Base-by-base conservation (phyloP, 1,140 invertebrate genomes). In the Batillaria attramentaria region DNA sequence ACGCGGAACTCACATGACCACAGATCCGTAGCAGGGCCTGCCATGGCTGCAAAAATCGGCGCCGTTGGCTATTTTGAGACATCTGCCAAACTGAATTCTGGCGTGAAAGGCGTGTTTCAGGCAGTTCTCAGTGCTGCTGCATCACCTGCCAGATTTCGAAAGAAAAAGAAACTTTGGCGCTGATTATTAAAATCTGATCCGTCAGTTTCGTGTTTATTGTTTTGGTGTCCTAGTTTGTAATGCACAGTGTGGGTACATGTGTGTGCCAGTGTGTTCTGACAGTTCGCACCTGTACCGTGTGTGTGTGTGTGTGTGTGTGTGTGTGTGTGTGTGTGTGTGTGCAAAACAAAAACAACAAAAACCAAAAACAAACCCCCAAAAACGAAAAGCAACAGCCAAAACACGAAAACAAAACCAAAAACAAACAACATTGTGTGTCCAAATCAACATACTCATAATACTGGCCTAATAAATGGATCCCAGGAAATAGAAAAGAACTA, bases 51-150 rank as follows among this genome's bases (percentile, higher is more conserved):
- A 18, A 65, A 65, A 31, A 83, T 87, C 24, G 80, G 81, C 69
- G 84, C 84, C 20, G 54, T 69, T 50, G 69, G 50, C 0, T 89
- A 88, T 69, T 39, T 88, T 39, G 88, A 89, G 69, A 89, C 87
- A 50, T 89, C 88, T 18, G 84, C 88, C 16, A 87, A 84, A 54
- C 85, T 85, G 8, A 80, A 86, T 57, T 83, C 87, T 20, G 86
- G 86, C 39, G 80, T 88, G 60, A 33, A 81, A 54, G 83, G 85
- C 54, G 81, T 89, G 28, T 89, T 88, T 75, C 81, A 85, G 72
- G 79, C 79, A 3, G 86, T 85, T 8, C 82, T 86, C 5, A 78
- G 78, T 54, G 81, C 86, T 0, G 79, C 84, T 20, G 68, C 68
- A 24, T n/a, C 50, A 31, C n/a, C 41, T 46, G 43, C 41, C 13